Base-by-base conservation (phyloP, 2,113 vertebrate genomes). In the Carassius carassius region DNA sequence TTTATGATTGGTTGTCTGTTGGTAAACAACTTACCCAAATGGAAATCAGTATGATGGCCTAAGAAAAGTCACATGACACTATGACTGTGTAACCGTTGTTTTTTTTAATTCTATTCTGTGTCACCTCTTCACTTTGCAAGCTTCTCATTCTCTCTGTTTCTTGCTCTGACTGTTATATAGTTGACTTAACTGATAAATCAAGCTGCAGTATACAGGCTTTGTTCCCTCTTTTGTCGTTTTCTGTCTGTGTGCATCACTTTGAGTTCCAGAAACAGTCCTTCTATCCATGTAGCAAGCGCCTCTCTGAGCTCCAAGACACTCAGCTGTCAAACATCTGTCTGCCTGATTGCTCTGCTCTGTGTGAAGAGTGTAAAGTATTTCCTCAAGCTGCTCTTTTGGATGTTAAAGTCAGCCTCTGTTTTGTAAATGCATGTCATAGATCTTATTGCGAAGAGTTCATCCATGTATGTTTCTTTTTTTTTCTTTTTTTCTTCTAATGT, bases 101-200 rank as follows among this genome's bases (percentile, higher is more conserved):
- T 11, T n/a, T 41, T 29, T 49, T 29, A 5, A n/a, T 9, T 56
- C 8, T 56, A 77, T 23, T 23, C 10, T 54, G 62, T 78, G 17
- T 49, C 7, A 8, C 7, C 37, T 41, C 37, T 41, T 44, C 41
- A 41, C 37, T 29, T 10, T 21, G 23, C 23, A 65, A 14, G 12
- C 47, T 44, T 41, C 21, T 54, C 47, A 56, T 29, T 77, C 49
- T 51, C 49, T 65, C 37, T 65, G 29, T 29, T 3, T 41, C 37
- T 41, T 41, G 29, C 76, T 62, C 51, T 14, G 12, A 2, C 29
- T n/a, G 16, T 14, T 81, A 80, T 63, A 17, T 54, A 81, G 79
- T 69, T 69, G 47, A 81, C 54, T 81, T 69, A 54, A 81, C 63
- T 70, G 79, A 81, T 81, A 17, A 69, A 81, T 69, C 62, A 81